Percentiles rank a stretch among this genome's conserved stretches.
Evolutionary conservation across 2,113 vertebrate species (phyloP).

Genomic region (Balaeniceps rex): DNA sequence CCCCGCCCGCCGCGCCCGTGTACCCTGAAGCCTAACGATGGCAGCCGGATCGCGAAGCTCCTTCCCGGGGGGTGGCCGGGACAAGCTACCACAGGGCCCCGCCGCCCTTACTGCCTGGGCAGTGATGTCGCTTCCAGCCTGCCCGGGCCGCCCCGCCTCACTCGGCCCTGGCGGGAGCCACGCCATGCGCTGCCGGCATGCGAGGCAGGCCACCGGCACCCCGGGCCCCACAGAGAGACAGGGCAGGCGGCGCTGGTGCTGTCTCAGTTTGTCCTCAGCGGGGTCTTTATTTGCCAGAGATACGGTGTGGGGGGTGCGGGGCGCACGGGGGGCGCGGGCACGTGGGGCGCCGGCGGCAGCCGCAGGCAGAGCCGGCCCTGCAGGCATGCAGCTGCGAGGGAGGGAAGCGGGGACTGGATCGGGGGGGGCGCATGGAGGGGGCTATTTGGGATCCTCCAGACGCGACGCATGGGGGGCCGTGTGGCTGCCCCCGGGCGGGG

Average conservation of each 20-base stretch:
- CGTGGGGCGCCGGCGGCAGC: neutral
- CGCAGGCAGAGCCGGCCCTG: constrained; percentile 48
- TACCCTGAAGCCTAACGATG: neutral
- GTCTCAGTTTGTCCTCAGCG: constrained; percentile 53
- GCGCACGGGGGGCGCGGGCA: too few relatives aligned
- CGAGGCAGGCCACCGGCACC: neutral
- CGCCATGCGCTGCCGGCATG: rapidly evolving
- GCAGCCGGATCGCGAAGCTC: too few relatives aligned
- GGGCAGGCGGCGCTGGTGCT: constrained; percentile 1
- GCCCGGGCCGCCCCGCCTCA: neutral
- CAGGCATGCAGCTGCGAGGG: constrained; percentile 49
- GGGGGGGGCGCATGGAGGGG: neutral
- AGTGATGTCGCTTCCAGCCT: neutral
- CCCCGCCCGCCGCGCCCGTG: too few relatives aligned
- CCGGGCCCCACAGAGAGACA: neutral
- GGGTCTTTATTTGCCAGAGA: constrained; percentile 63
- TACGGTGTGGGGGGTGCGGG: constrained; percentile 11
- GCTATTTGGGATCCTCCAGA: neutral
- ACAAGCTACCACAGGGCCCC: neutral
- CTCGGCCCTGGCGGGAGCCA: neutral
- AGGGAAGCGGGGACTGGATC: neutral
- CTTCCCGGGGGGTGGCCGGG: too few relatives aligned
- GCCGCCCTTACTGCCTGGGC: neutral
- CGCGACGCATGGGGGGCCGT: neutral
- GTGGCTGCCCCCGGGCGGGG: neutral